A percentile compares a stretch with the other conserved stretches of the same genome.
Conservation (phyloP, 2,888 invertebrate species). For the Papilio gigon region DNA sequence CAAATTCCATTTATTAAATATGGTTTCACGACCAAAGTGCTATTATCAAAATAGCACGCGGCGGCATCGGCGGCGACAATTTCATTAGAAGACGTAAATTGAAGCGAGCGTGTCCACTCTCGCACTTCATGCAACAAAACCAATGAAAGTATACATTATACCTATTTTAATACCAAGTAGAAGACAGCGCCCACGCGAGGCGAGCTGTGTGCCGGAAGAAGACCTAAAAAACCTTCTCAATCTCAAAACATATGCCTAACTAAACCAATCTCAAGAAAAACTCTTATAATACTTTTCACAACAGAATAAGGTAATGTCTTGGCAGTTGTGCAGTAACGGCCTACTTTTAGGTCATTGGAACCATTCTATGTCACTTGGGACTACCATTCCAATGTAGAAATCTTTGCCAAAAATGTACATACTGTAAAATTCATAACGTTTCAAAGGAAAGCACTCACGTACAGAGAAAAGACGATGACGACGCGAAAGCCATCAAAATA, state of each 20-base stretch:
- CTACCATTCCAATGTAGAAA: slow-evolving; percentile 3
- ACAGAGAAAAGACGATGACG: not conserved
- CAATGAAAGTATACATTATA: not conserved
- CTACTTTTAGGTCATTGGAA: slow-evolving; percentile 4
- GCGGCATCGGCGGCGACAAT: not conserved
- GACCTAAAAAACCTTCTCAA: not conserved
- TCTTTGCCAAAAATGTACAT: slow-evolving; percentile 15
- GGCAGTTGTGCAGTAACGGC: not conserved
- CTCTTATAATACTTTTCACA: not conserved
- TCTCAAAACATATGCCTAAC: no score
- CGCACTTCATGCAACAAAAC: not conserved
- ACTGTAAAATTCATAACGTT: slow-evolving; percentile 17
- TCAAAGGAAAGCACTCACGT: slow-evolving; percentile 9
- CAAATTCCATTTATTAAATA: not conserved
- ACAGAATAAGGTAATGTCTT: not conserved
- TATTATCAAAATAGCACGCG: not conserved
- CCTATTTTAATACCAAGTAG: not conserved
- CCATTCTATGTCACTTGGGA: slow-evolving; percentile 1
- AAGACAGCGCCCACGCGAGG: no score
- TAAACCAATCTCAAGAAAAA: not conserved
- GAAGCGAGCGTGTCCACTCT: slow-evolving; percentile 10
- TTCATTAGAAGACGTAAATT: slow-evolving; percentile 5
- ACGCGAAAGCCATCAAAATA: not conserved
- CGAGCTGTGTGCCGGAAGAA: not conserved
- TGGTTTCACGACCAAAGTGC: not conserved